phyloP scores from a whole-genome alignment of 2,113 vertebrate genomes.

The Vombatus ursinus region DNA sequence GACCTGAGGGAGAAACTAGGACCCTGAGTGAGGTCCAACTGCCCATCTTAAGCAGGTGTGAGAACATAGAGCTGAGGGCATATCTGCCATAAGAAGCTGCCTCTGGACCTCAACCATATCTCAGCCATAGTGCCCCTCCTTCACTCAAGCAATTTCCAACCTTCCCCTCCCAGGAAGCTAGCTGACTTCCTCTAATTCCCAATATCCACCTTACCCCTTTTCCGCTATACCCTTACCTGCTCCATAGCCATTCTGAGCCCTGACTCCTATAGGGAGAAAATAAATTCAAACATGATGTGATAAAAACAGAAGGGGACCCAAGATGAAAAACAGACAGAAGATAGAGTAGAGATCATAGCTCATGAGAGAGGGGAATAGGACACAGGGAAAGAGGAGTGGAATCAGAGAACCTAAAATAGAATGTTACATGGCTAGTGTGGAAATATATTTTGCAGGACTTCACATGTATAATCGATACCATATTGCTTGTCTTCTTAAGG shows the following conservation, averaged over 20 bases:
- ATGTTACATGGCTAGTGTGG: neutral
- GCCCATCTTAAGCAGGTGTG: neutral
- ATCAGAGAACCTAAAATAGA: neutral
- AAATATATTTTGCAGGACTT: neutral
- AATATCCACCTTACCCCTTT: slow-evolving; percentile 11
- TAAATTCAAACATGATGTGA: neutral
- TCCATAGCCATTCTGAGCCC: neutral
- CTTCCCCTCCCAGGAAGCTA: neutral
- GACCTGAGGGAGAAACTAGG: slow-evolving; percentile 31
- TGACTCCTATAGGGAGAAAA: slow-evolving; percentile 39
- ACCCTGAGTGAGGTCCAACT: neutral
- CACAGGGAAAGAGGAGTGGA: neutral
- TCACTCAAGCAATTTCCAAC: neutral
- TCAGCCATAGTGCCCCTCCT: neutral
- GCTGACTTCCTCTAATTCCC: neutral
- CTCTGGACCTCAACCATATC: neutral
- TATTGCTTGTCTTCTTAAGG: neutral
- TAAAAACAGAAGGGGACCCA: neutral
- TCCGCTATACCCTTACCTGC: slow-evolving; percentile 10
- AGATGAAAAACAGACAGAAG: neutral
- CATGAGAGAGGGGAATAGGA: neutral
- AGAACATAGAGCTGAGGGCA: neutral
- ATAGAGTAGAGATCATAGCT: neutral
- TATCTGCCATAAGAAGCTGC: neutral
- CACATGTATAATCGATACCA: neutral